Conservation (phyloP, 2,113 vertebrate genomes). For the Platanista minor region DNA sequence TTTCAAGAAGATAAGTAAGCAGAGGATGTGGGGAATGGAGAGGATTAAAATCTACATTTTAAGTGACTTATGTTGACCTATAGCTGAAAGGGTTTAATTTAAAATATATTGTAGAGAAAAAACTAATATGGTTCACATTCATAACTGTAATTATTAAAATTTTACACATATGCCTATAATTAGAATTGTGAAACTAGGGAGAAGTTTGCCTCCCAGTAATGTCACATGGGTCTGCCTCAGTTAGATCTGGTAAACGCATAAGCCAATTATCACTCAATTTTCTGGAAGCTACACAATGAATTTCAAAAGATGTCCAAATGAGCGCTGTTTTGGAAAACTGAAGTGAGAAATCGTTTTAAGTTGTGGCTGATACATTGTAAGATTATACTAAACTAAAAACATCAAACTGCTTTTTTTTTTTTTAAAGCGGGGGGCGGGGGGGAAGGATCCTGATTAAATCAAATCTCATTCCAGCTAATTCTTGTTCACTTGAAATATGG, state of each 20-base stretch:
- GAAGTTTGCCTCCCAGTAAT: not conserved
- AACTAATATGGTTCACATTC: not conserved
- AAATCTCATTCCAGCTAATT: not conserved
- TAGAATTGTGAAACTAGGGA: conserved; percentile 64
- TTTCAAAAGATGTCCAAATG: not conserved
- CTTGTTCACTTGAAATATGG: conserved; percentile 23
- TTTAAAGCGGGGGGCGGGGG: not conserved
- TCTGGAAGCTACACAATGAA: not conserved
- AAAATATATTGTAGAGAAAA: not conserved
- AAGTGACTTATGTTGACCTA: not conserved
- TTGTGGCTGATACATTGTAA: not conserved
- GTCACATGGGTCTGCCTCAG: conserved; percentile 4
- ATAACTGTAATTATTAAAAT: conserved; percentile 27
- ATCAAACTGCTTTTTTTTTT: not conserved
- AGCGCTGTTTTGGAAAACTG: not conserved
- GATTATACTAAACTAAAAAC: not conserved
- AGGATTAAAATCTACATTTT: not conserved
- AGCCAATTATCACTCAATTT: not conserved
- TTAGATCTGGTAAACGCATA: conserved; percentile 24
- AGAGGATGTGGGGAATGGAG: not conserved
- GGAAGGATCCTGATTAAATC: not conserved
- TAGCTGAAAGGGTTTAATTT: not conserved
- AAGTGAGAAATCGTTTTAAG: not conserved
- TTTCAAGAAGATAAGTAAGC: conserved; percentile 16
- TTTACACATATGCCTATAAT: conserved; percentile 68